Evolutionary conservation across 2,113 vertebrate genomes (phyloP).

Genomic region (Oplegnathus fasciatus): DNA sequence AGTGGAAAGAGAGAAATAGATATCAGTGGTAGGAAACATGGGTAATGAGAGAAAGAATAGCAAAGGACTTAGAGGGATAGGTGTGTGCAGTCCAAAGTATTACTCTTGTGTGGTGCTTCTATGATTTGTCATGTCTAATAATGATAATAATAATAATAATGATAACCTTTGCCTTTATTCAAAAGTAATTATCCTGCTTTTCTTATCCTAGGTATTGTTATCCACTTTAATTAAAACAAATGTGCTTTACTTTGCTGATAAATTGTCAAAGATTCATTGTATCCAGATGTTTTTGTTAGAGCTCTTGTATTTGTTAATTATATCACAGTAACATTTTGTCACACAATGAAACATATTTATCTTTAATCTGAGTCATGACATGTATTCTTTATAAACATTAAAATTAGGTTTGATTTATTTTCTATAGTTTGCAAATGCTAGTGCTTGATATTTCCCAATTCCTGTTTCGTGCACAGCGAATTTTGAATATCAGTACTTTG

Average conservation of each 20-base stretch:
- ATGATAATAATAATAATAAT: too few relatives aligned
- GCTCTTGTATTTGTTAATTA: background rate
- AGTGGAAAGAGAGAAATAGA: constrained; percentile 15
- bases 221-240: constrained; percentile 22
- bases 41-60: constrained; percentile 10
- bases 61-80: constrained; percentile 1
- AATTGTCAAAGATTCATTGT: background rate
- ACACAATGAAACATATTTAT: background rate
- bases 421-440: background rate
- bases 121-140: background rate
- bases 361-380: background rate
- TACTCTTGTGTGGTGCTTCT: background rate
- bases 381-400: background rate
- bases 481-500: background rate
- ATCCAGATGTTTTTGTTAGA: background rate
- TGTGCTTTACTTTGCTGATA: background rate
- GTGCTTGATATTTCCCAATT: background rate
- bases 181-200: constrained; percentile 29
- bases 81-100: constrained; percentile 5
- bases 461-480: background rate
- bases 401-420: background rate
- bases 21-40: constrained; percentile 5
- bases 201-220: constrained; percentile 14
- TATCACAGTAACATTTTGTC: background rate
- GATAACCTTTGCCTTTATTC: constrained; percentile 15